Evolutionary conservation across 2,888 invertebrate species (phyloP), one percentile per base, ranked within the genome.

Genomic region (Drosophila testacea): DNA sequence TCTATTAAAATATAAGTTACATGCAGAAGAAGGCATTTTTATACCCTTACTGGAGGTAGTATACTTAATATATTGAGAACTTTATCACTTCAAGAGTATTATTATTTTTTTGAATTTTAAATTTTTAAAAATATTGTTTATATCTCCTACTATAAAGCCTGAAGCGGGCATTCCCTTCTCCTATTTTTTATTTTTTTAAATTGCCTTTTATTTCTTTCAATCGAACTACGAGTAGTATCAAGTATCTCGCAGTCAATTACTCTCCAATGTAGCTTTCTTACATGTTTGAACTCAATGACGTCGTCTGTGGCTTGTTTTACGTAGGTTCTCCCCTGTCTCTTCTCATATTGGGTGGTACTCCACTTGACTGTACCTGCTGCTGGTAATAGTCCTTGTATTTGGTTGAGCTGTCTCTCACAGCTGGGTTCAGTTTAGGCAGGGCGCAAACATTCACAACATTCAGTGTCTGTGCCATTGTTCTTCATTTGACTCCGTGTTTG

Each of bases 261-360:
- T 11, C 48, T 34, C 34, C 6, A 11, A 6, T 32, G 16, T 16
- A 4, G 11, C 32, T 9, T 1, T 34, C 6, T 6, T 11, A 10
- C 34, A 11, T 48, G 48, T 34, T 65, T 63, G 65, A 72, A 77
- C 68, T 79, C 74, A 69, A 79, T 79, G 80, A 80, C 71, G 76
- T 54, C 64, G 69, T 68, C 64, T 79, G 79, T 50, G 79, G 79
- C 42, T 77, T 77, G 69, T 71, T 50, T 50, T 62, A 61, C 73
- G 68, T 71, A 65, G 61, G 61, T 42, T 55, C 52, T 22, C 39
- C 11, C 11, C 30, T 16, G n/a, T 11, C 47, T 22, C 54, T 47
- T 22, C 47, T 47, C 52, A 27, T 22, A 22, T 34, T 46, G 55
- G 55, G 55, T 65, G 52, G 48, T 51, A 55, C 28, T 60, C 39